Conservation (phyloP, 2,888 invertebrate genomes). For the Carterocephalus palaemon region DNA sequence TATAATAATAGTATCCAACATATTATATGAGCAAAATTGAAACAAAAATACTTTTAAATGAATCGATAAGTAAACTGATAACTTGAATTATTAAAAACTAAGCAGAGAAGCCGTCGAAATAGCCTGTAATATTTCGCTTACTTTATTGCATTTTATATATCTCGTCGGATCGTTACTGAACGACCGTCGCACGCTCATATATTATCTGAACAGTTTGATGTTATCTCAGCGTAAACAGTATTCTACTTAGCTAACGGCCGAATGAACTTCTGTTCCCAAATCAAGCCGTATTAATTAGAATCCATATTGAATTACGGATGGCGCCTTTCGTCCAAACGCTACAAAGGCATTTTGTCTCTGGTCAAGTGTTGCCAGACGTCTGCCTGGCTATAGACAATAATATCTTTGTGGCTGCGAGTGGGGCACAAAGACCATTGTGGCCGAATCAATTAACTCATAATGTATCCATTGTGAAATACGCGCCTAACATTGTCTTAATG, state of each 20-base stretch:
- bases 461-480: constrained; percentile 70
- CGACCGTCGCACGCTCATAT: too few relatives aligned
- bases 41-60: too few relatives aligned
- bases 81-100: too few relatives aligned
- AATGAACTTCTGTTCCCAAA: constrained; percentile 37
- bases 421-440: constrained; percentile 71
- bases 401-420: constrained; percentile 64
- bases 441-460: constrained; percentile 75
- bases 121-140: too few relatives aligned
- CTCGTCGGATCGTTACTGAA: too few relatives aligned
- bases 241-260: constrained; percentile 29
- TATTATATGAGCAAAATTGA: too few relatives aligned
- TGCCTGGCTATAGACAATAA: constrained; percentile 69
- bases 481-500: constrained; percentile 75
- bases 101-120: too few relatives aligned
- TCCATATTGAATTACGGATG: constrained; percentile 68
- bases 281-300: constrained; percentile 47
- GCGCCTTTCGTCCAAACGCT: constrained; percentile 67
- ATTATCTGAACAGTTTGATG: not conserved
- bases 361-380: constrained; percentile 77
- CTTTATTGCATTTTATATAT: too few relatives aligned
- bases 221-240: constrained; percentile 13
- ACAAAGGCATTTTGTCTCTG: constrained; percentile 78
- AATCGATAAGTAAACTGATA: too few relatives aligned
- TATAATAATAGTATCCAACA: too few relatives aligned